Base-by-base conservation (phyloP, 2,888 invertebrate genomes). In the Rosalia funebris region DNA sequence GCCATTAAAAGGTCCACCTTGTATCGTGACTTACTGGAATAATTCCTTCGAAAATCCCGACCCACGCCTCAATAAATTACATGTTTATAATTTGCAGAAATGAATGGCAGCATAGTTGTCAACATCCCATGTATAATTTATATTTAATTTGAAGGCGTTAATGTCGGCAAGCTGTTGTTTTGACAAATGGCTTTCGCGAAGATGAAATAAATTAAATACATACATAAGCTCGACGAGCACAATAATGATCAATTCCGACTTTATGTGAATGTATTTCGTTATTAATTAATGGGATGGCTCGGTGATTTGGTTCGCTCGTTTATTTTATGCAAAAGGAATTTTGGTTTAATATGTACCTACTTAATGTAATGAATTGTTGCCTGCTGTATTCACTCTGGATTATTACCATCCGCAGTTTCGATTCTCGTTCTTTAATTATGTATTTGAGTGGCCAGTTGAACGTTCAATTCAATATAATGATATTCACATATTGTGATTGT, bases 121-220 rank as follows among this genome's bases (percentile, higher is more conserved):
- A 34, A 25, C 54, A 54, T 31, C 36, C 44, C 19, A 46, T 39
- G 37, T 46, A 56, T 46, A 56, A 56, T 56, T 56, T 46, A 46
- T 56, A 56, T 56, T 46, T 56, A 56, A 56, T 56, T 56, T n/a
- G 56, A 46, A 37, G 16, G 36, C 44, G 46, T 56, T 56, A 46
- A 46, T 25, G 56, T 56, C 56, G 37, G 37, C 56, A 56, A 39
- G 46, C 56, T 46, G 56, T 20, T 56, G 56, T 56, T 45, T 56
- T 56, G 56, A 56, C 56, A 46, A 56, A 56, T 31, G 46, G 46
- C 54, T 44, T 32, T 16, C 34, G 44, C 9, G 9, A 44, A 44
- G 42, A 44, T 14, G 54, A 54, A 44, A 54, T 15, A 54, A 54
- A 54, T 54, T 42, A 54, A 54, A 54, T 41, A 15, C 31, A 54